These are phyloP conservation scores for Catostomus latipinnis DNA, from an alignment of 2,797 vertebrate genomes.

Conservation along the genomic window DNA sequence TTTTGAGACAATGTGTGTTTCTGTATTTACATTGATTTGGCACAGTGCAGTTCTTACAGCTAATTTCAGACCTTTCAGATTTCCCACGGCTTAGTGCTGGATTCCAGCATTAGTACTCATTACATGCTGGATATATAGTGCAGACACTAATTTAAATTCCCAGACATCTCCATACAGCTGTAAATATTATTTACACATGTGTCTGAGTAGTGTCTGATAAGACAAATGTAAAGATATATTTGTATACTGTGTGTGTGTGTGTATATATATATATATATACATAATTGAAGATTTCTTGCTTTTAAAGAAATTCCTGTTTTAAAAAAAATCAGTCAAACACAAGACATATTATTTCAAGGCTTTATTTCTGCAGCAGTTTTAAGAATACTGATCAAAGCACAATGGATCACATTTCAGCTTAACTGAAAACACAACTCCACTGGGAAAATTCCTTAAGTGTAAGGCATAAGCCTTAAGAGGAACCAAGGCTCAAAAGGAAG, in stretches of 20 bases:
- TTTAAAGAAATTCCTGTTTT: too few species aligned
- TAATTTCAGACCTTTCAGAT: conserved; percentile 24
- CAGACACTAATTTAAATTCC: conserved; percentile 63
- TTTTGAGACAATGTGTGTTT: not conserved
- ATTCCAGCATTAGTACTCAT: conserved; percentile 16
- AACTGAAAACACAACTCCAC: not conserved
- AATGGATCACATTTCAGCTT: conserved; percentile 15
- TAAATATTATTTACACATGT: not conserved
- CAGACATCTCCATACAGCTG: conserved; percentile 53
- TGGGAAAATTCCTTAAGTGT: not conserved
- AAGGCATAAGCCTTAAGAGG: not conserved
- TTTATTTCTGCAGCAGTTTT: not conserved
- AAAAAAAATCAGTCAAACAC: too few species aligned
- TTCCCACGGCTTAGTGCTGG: conserved; percentile 10
- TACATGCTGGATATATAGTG: conserved; percentile 53
- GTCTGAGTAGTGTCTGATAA: conserved; percentile 6
- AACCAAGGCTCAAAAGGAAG: too few species aligned
- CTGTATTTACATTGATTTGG: conserved; percentile 1
- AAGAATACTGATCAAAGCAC: conserved; percentile 25
- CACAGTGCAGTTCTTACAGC: conserved; percentile 10
- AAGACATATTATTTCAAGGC: conserved; percentile 6
- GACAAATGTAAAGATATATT: conserved; percentile 2
- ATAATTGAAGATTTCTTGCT: too few species aligned
- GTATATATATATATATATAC: too few species aligned
- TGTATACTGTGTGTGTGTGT: not conserved